Evolutionary conservation across 2,888 invertebrate species (phyloP), one percentile per base, ranked within the genome.

Genomic region (Tridacna crocea): DNA sequence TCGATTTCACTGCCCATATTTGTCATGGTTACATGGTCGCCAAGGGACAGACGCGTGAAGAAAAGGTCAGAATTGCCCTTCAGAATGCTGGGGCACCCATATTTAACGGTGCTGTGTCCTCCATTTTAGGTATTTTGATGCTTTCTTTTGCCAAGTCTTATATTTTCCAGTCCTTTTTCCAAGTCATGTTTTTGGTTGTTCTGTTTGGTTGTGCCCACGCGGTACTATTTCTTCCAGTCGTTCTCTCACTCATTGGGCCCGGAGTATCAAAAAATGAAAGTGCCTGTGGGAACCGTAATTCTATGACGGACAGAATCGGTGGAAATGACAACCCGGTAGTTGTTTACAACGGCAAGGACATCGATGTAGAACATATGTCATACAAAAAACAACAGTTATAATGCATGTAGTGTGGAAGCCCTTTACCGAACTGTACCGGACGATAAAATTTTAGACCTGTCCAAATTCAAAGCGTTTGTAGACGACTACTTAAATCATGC

Each of bases 1-100:
- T 92, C 12, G 93, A 92, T 75, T 91, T 89, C 79, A 88, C 88
- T 55, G 90, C 90, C 8, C 91, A 92, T 80, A 88, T 92, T 10
- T 89, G 89, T 51, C 88, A 90, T 70, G 91, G 88, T 8, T 92
- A 85, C 79, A 87, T 91, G 80, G 75, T 83, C 13, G 79, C 85
- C 6, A 75, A 84, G 0, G 75, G 83, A 17, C 36, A 51, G 26
- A 73, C 77, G 24, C 68, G 88, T 48, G 65, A 84, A 6, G 87
- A 77, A 2, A 74, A 84, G 0, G 87, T 88, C 0, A 26, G 55
- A 13, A 83, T 79, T 26, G 89, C 90, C 22, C 79, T 91, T 0
- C 77, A 81, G 19, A 82, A 82, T 51, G 77, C 89, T 17, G 91
- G 90, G 0, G 87, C 85, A 0, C 90, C 91, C n/a, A 88, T 91